Base-by-base conservation (phyloP, 2,888 invertebrate species). In the Graphium colonna region DNA sequence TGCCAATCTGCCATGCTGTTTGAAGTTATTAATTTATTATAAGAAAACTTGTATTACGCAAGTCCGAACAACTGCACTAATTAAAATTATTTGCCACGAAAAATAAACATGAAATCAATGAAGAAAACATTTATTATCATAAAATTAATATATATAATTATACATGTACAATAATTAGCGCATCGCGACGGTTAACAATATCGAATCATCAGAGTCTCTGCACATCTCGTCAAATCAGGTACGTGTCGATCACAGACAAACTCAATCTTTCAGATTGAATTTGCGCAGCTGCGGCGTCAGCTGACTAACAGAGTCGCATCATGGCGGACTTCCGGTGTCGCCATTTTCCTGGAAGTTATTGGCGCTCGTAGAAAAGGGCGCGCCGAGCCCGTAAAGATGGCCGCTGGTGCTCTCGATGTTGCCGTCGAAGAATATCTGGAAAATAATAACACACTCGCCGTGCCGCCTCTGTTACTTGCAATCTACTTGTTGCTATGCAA, bases 381-480 rank as follows among this genome's bases (percentile, higher is more conserved):
- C 96, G 54, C 97, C 97, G 64, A 98, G 91, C 43, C 98, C 98
- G 77, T 97, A 98, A 50, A 99, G 90, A 86, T 99, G 98, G 46
- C 98, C 98, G 75, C 98, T 98, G 38, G 96, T 96, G 88, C 98
- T 98, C 80, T 98, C 98, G 70, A 98, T 98, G 80, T 98, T 98
- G 78, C 98, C 98, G 85, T 98, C 97, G 79, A 98, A 98, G 85
- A 98, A 98, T 94, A 98, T 96, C 97, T 98, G 90, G n/a, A n/a
- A n/a, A n/a, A n/a, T n/a, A n/a, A n/a, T n/a, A n/a, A n/a, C n/a
- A 42, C n/a, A 47, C 38, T 8, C n/a, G n/a, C n/a, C n/a, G n/a
- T n/a, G n/a, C n/a, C n/a, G n/a, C n/a, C n/a, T n/a, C n/a, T n/a
- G n/a, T n/a, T n/a, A n/a, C n/a, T n/a, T n/a, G n/a, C n/a, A n/a